Evolutionary conservation across 2,888 invertebrate species (phyloP).

Genomic region (Acrobasis suavella): DNA sequence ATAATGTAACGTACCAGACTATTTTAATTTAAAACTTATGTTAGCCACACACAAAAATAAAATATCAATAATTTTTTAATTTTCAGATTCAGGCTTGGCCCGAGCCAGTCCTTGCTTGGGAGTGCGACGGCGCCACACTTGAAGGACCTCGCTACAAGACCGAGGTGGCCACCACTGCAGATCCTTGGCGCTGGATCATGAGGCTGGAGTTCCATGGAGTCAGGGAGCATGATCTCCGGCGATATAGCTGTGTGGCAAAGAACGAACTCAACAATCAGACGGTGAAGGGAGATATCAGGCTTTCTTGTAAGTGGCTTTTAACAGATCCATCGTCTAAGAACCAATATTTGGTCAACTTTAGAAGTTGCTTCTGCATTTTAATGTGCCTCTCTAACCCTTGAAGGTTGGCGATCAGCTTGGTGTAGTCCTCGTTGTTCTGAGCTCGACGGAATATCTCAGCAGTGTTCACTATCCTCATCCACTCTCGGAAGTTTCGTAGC

Average conservation of each 20-base stretch:
- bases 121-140: conserved; percentile 88
- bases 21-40: no score
- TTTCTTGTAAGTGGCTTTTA: conserved; percentile 54
- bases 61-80: no score
- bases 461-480: no score
- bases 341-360: no score
- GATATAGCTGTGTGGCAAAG: conserved; percentile 92
- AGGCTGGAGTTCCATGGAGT: conserved; percentile 88
- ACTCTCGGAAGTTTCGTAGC: no score
- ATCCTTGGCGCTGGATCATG: conserved; percentile 87
- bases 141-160: conserved; percentile 78
- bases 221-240: conserved; percentile 85
- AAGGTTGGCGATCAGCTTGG: no score
- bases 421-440: no score
- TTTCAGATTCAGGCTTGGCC: conserved; percentile 91
- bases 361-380: no score
- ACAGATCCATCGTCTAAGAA: neutral
- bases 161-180: conserved; percentile 59
- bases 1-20: no score
- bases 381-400: no score
- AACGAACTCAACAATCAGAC: conserved; percentile 91
- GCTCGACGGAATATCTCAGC: no score
- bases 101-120: conserved; percentile 93
- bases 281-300: conserved; percentile 84
- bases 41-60: no score